Base-by-base conservation (phyloP, 2,888 invertebrate species). In the Neoascia interrupta region DNA sequence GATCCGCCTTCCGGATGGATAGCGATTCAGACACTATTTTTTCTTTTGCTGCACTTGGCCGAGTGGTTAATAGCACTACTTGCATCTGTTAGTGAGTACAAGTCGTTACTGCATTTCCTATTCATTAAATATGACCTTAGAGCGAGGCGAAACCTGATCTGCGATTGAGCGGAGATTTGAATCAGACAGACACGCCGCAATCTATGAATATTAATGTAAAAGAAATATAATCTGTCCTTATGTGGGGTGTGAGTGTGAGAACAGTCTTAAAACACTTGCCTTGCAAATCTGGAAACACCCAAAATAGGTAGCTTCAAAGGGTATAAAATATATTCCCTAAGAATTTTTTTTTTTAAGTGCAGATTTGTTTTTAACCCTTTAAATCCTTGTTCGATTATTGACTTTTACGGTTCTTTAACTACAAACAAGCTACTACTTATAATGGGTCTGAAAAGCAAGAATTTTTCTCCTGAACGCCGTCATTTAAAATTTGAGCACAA, bases 61-160 rank as follows among this genome's bases (percentile, higher is more conserved):
- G 47, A 19, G 36, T 53, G 53, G 28, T 18, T 31, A 23, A 49
- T 49, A 37, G 15, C n/a, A n/a, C n/a, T n/a, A n/a, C 34, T 45
- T 26, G 6, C 54, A 23, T n/a, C 36, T n/a, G 34, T 16, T 15
- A 16, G 41, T 31, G 13, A 28, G 18, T 23, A 31, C 28, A 13
- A 26, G 45, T 36, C 45, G 64, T 56, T 49, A 43, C 18, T 66
- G 66, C 66, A 66, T 66, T 73, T 73, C 73, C 73, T 73, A 58
- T 58, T 64, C 49, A 73, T 73, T 73, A 66, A 66, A 58, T 56
- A 8, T 58, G 73, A 66, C 73, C 73, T 73, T 73, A 66, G 21
- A 21, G 28, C 10, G 21, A 51, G 47, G n/a, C 4, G 15, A 51
- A 58, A 66, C 73, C 45, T 51, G 73, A 73, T 58, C 43, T 10